Conservation (phyloP, 2,888 invertebrate species). For the Neoascia interrupta region DNA sequence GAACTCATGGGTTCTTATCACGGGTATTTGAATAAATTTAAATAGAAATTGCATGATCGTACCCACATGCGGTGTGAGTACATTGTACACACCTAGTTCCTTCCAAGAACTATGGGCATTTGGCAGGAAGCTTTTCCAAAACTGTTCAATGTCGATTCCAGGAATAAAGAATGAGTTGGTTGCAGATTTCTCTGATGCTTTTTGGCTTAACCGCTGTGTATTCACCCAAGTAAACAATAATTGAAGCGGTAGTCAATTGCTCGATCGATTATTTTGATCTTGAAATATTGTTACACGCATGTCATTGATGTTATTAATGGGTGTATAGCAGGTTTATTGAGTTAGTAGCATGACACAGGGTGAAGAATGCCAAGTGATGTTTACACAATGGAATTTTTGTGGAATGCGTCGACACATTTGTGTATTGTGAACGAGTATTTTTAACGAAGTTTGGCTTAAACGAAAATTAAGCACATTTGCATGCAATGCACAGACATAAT, state of each 20-base stretch:
- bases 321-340: slow-evolving; percentile 13
- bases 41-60: slow-evolving; percentile 13
- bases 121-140: slow-evolving; percentile 18
- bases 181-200: background rate
- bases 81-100: background rate
- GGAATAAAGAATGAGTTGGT: slow-evolving; percentile 5
- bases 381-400: slow-evolving; percentile 12
- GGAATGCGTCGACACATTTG: slow-evolving; percentile 27
- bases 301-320: slow-evolving; percentile 15
- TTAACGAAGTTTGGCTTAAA: too few species aligned
- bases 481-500: too few species aligned
- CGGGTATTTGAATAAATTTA: slow-evolving; percentile 11
- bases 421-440: too few species aligned
- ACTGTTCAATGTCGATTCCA: slow-evolving; percentile 5
- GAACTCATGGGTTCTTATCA: slow-evolving; percentile 31
- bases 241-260: slow-evolving; percentile 21
- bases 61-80: background rate
- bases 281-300: slow-evolving; percentile 33
- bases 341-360: slow-evolving; percentile 4
- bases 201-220: too few species aligned
- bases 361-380: slow-evolving; percentile 12
- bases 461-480: too few species aligned
- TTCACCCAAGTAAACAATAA: background rate
- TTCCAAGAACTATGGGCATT: background rate
- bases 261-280: slow-evolving; percentile 36